Conservation (phyloP, 2,797 vertebrate genomes). For the Ctenosaura bakeri region DNA sequence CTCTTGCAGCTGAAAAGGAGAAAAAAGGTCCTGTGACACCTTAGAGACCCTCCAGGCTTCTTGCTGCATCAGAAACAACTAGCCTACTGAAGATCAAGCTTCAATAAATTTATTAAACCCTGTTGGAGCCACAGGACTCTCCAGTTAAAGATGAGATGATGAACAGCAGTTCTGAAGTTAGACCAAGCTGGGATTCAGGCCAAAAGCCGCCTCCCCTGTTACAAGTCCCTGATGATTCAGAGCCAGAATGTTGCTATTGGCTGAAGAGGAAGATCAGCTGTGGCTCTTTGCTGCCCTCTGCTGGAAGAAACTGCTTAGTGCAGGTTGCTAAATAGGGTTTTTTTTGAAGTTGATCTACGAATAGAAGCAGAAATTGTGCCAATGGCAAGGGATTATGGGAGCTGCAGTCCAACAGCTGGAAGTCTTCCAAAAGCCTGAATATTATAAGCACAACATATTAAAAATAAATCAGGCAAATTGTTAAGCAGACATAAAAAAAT, state of each 20-base stretch:
- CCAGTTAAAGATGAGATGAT: background rate
- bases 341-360: background rate
- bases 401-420: no score
- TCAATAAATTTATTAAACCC: background rate
- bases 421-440: no score
- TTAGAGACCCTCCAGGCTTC: background rate
- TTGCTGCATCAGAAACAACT: background rate
- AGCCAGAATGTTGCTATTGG: background rate
- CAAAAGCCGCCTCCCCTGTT: background rate
- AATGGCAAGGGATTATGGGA: no score
- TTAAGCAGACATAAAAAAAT: no score
- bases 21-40: background rate
- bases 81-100: background rate
- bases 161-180: background rate
- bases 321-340: background rate
- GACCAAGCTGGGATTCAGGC: background rate
- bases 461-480: background rate
- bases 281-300: conserved; percentile 7
- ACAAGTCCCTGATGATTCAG: background rate
- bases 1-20: background rate
- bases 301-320: background rate
- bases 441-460: background rate
- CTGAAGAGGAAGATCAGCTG: background rate
- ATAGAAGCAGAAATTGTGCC: background rate
- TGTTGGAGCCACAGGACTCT: background rate